Evolutionary conservation across 2,888 invertebrate genomes (phyloP).

Genomic region (Marasmarcha lunaedactyla): DNA sequence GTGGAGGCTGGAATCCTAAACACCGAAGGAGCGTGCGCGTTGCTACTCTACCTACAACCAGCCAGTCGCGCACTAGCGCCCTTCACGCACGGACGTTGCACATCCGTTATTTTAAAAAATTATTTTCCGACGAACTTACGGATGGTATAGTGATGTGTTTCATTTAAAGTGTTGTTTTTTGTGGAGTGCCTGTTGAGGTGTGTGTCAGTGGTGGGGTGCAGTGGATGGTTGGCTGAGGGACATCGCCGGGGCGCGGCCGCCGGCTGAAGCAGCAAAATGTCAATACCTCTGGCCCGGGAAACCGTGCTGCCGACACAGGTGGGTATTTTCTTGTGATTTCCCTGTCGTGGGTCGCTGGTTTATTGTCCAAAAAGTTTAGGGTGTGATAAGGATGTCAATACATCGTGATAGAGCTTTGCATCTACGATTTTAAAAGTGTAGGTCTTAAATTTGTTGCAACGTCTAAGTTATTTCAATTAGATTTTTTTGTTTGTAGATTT

Average conservation of each 20-base stretch:
- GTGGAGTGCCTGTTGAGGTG: too few relatives aligned
- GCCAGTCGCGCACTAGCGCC: conserved; percentile 54
- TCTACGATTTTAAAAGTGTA: too few relatives aligned
- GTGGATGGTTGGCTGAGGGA: conserved; percentile 61
- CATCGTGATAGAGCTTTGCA: too few relatives aligned
- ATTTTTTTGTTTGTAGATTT: too few relatives aligned
- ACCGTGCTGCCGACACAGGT: conserved; percentile 64
- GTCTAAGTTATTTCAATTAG: too few relatives aligned
- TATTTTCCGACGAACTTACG: too few relatives aligned
- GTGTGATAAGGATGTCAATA: too few relatives aligned
- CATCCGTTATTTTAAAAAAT: too few relatives aligned
- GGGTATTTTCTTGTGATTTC: conserved; percentile 30
- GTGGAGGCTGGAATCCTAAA: conserved; percentile 23
- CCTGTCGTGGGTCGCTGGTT: conserved; percentile 16
- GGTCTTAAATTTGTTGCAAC: too few relatives aligned
- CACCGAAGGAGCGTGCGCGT: conserved; percentile 19
- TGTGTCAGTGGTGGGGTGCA: conserved; percentile 23
- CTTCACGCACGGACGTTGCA: conserved; percentile 25
- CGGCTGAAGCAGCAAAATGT: conserved; percentile 67
- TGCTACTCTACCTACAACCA: conserved; percentile 23
- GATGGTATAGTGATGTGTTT: too few relatives aligned
- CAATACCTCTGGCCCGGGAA: conserved; percentile 67
- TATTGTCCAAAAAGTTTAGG: too few relatives aligned
- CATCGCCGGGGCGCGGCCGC: conserved; percentile 67
- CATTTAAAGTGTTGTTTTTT: too few relatives aligned